Percentiles rank a stretch among this genome's conserved stretches.
phyloP scores from a whole-genome alignment of 1,140 invertebrate species.

The Gonioctena quinquepunctata region DNA sequence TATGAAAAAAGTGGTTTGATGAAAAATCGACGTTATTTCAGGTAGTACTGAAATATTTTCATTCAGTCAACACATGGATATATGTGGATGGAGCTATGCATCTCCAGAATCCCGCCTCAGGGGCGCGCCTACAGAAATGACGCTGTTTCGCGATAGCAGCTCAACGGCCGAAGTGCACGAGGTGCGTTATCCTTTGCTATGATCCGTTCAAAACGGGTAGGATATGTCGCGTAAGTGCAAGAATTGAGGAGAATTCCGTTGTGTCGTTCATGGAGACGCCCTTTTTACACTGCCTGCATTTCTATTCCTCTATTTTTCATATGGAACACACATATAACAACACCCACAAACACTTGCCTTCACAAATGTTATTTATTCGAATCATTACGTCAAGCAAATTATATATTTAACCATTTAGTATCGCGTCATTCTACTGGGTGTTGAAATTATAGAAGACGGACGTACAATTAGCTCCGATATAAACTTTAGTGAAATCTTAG shows the following conservation, averaged over 20 bases:
- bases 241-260: not conserved
- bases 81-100: not conserved
- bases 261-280: not conserved
- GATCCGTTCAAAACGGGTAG: not conserved
- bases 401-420: too few relatives aligned
- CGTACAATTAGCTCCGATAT: too few relatives aligned
- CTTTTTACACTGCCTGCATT: not conserved
- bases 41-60: not conserved
- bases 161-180: conserved; percentile 1
- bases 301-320: too few relatives aligned
- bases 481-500: too few relatives aligned
- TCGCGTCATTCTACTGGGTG: too few relatives aligned
- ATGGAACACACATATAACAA: too few relatives aligned
- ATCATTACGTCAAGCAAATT: too few relatives aligned
- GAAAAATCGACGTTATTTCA: too few relatives aligned
- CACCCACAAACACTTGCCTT: too few relatives aligned
- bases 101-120: not conserved
- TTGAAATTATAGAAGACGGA: too few relatives aligned
- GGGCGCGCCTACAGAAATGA: not conserved
- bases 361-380: too few relatives aligned
- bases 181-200: conserved; percentile 1
- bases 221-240: not conserved
- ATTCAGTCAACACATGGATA: not conserved
- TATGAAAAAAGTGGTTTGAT: too few relatives aligned
- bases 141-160: not conserved